Evolutionary conservation across 2,888 invertebrate genomes (phyloP), one percentile per base, ranked within the genome.

Genomic region (Brachypterus glaber): DNA sequence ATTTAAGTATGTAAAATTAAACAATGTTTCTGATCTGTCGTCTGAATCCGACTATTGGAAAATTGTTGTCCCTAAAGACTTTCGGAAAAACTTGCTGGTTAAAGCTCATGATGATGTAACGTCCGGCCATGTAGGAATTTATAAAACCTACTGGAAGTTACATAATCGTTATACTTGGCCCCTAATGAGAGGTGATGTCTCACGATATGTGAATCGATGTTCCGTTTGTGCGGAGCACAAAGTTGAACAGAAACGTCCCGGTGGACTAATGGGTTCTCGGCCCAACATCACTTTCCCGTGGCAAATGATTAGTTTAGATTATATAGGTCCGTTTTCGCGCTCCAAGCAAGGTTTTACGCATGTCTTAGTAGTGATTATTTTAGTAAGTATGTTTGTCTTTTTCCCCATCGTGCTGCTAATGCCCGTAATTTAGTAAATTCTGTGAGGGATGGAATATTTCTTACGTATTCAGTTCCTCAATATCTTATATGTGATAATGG

Each of bases 81-180:
- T n/a, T n/a, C n/a, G n/a, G n/a, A n/a, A n/a, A n/a, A n/a, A n/a
- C n/a, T n/a, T n/a, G n/a, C n/a, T n/a, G n/a, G n/a, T n/a, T n/a
- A n/a, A n/a, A n/a, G n/a, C n/a, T 21, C 33, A 33, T 40, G 61
- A 17, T 8, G 21, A 17, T 21, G 12, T 16, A 12, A 32, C 30
- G 12, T 18, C 30, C 15, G 35, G 39, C 15, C 26, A 33, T 3
- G 11, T 33, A 8, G 33, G 18, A 26, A 16, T 21, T 8, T 33
- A 4, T 7, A 33, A 33, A 24, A 33, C 24, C 15, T 8, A 15
- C 11, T 17, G 21, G 21, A 33, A 7, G 21, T 4, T 33, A 9
- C 4, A 13, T 5, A 16, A 21, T 7, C 4, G 5, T 4, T 33
- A 33, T 30, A 29, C 16, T 7, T 35, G 29, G 35, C 35, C 29